phyloP scores from a whole-genome alignment of 2,797 vertebrate genomes.

The Arnoldichthys spilopterus region DNA sequence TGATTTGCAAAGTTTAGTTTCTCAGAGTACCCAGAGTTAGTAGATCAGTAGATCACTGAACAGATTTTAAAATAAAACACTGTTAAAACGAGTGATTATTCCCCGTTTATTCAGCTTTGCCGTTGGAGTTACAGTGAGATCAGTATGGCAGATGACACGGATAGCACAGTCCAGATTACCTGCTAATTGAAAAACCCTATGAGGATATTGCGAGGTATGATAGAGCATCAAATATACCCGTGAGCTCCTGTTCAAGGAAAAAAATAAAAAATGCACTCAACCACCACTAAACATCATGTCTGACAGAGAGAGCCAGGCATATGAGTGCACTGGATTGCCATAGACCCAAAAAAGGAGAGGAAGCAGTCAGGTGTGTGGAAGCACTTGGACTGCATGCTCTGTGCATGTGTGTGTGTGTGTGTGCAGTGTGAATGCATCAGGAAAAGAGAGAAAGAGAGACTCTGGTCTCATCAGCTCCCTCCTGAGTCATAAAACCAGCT shows the following conservation, averaged over 20 bases:
- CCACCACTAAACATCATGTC: slow-evolving; percentile 29
- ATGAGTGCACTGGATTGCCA: slow-evolving; percentile 41
- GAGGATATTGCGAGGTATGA: slow-evolving; percentile 49
- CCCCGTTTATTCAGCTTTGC: slow-evolving; percentile 58
- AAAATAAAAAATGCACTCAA: slow-evolving; percentile 36
- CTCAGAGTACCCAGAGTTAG: neutral
- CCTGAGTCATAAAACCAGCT: slow-evolving; percentile 36
- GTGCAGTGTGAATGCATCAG: neutral
- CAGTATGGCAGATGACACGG: slow-evolving; percentile 54
- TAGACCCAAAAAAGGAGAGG: slow-evolving; percentile 17
- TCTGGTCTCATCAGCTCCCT: slow-evolving; percentile 16
- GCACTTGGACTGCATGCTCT: slow-evolving; percentile 22
- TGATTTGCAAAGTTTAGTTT: neutral
- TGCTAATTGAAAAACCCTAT: slow-evolving; percentile 53
- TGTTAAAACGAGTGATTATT: slow-evolving; percentile 44
- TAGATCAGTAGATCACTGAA: neutral
- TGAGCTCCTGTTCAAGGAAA: slow-evolving; percentile 44
- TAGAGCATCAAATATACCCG: slow-evolving; percentile 52
- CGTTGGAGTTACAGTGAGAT: slow-evolving; percentile 57
- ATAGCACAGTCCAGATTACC: slow-evolving; percentile 43
- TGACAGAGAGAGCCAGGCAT: slow-evolving; percentile 27
- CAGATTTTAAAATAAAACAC: slow-evolving; percentile 54
- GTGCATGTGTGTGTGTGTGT: neutral
- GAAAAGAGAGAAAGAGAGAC: slow-evolving; percentile 14
- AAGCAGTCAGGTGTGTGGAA: slow-evolving; percentile 36